A percentile compares a stretch with the other conserved stretches of the same genome.
These are phyloP conservation scores for Oreotrochilus melanogaster DNA, from an alignment of 2,113 vertebrate species.

Conservation along the genomic window DNA sequence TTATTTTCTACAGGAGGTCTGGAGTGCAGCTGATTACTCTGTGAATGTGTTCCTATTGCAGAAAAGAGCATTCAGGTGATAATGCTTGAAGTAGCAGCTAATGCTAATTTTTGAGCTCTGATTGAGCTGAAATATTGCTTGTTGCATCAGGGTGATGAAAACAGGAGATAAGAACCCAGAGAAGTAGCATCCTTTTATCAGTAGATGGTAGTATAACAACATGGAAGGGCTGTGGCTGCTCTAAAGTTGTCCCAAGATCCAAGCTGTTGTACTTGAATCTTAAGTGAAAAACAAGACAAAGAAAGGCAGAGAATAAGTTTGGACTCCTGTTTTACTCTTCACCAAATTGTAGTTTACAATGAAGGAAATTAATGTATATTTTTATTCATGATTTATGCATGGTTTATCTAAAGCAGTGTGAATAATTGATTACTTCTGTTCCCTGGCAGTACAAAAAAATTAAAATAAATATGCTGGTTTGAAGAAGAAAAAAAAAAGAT, in stretches of 20 bases:
- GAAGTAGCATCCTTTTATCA: constrained; percentile 79
- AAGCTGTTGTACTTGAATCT: background rate
- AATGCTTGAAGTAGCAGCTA: background rate
- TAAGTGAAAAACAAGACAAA: background rate
- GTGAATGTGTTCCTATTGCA: background rate
- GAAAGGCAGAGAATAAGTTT: background rate
- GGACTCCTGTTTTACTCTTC: background rate
- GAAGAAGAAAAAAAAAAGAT: background rate
- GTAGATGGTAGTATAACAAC: constrained; percentile 83
- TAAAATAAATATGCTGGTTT: background rate
- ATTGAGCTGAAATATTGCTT: constrained; percentile 12
- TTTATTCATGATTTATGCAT: constrained; percentile 34
- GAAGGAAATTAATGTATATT: background rate
- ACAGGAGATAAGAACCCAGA: background rate
- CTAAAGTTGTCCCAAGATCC: background rate
- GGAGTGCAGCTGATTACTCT: constrained; percentile 24
- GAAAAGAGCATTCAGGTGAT: background rate
- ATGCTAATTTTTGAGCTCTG: background rate
- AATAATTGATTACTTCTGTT: constrained; percentile 66
- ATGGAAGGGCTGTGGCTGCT: constrained; percentile 3
- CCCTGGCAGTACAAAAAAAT: background rate
- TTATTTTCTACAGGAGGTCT: background rate
- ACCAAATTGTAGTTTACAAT: background rate
- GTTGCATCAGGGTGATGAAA: background rate
- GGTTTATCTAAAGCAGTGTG: background rate